Base-by-base conservation (phyloP, 2,797 vertebrate genomes). In the Mus minutoides region DNA sequence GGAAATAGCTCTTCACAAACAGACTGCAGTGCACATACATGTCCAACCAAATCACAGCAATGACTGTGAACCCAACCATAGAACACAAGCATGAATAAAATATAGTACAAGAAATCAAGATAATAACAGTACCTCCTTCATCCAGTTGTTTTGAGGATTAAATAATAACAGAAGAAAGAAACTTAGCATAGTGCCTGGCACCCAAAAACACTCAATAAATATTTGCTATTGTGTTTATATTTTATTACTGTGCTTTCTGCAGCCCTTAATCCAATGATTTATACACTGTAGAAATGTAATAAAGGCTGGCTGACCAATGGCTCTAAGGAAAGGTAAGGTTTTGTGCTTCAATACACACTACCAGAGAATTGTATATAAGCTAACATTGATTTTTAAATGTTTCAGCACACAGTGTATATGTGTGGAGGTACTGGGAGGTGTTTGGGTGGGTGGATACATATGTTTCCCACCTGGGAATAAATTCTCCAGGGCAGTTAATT, bases 171-270 rank as follows among this genome's bases (percentile, higher is more conserved):
- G 31, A 75, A 71, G 85, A 58, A 93, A 79, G 58, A 19, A 52
- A 82, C 77, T 96, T 95, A 98, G 85, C 92, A 93, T 88, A 79
- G 67, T 86, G 78, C 78, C 88, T 97, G 88, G 93, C 69, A 97
- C 85, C 73, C 49, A 94, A 76, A 97, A 95, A 96, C 88, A 97
- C 94, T 96, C 90, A 71, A 94, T 96, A 97, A 94, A 92, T 95
- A 86, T 90, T 91, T 92, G 88, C 94, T 91, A 94, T 96, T 97
- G 80, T 95, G 95, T 87, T 93, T 96, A 67, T 92, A 92, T 90
- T 94, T 96, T 88, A 93, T 95, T 96, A 95, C 96, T 96, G 62
- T 79, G 62, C 88, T 96, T 94, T 97, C 92, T 56, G 86, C 86
- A 92, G 77, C 69, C 69, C 90, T 93, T 86, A 94, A 91, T 62